Evolutionary conservation across 2,113 vertebrate genomes (phyloP).

Genomic region (Zeus faber): DNA sequence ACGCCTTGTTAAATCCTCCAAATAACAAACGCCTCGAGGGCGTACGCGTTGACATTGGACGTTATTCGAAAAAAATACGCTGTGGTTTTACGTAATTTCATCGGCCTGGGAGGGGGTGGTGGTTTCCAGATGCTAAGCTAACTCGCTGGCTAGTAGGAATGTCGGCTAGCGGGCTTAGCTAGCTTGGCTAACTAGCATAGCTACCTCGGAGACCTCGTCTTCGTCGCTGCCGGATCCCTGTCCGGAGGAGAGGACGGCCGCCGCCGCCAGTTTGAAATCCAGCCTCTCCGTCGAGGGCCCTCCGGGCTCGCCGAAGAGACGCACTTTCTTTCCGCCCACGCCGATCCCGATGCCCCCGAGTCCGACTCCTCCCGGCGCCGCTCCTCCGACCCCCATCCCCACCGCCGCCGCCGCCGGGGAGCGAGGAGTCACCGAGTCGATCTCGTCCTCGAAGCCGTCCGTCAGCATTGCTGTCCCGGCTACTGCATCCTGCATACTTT

Average conservation of each 20-base stretch:
- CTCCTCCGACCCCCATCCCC: conserved; percentile 86
- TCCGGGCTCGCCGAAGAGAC: conserved; percentile 81
- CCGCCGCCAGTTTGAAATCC: conserved; percentile 91
- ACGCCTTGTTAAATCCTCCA: conserved; percentile 29
- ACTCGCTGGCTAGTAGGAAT: conserved; percentile 61
- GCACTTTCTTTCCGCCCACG: conserved; percentile 82
- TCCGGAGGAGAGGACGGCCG: conserved; percentile 88
- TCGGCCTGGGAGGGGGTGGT: conserved; percentile 69
- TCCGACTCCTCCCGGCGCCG: conserved; percentile 81
- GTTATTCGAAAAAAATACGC: conserved; percentile 11
- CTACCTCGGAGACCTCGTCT: conserved; percentile 96
- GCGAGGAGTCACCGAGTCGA: conserved; percentile 96
- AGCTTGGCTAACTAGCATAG: conserved; percentile 61
- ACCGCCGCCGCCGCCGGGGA: conserved; percentile 86
- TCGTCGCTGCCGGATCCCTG: conserved; percentile 93
- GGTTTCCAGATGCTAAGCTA: conserved; percentile 61
- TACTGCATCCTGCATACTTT: conserved; percentile 88
- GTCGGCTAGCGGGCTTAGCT: conserved; percentile 55
- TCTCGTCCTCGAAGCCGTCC: conserved; percentile 94
- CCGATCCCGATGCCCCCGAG: conserved; percentile 82
- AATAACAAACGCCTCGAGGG: conserved; percentile 15
- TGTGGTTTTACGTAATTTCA: conserved; percentile 60
- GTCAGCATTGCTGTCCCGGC: conserved; percentile 88
- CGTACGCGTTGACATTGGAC: conserved; percentile 3
- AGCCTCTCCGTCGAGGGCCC: conserved; percentile 84